Percentiles rank a stretch among this genome's conserved stretches.
These are phyloP conservation scores for Auanema freiburgensis DNA, from an alignment of 2,888 invertebrate genomes.

Conservation along the genomic window DNA sequence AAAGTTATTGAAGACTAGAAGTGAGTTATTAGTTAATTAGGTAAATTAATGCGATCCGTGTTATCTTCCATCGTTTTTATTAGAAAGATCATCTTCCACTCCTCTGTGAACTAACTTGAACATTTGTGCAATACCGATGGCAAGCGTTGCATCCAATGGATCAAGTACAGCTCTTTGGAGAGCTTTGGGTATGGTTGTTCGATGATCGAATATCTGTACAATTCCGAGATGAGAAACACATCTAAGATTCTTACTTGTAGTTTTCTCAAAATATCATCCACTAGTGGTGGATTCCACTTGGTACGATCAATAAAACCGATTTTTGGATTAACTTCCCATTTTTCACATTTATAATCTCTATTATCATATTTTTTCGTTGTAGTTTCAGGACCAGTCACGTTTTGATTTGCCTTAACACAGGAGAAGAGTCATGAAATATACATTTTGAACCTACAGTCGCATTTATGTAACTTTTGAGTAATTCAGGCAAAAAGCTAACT, in stretches of 20 bases:
- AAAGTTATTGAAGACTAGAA: too few species aligned
- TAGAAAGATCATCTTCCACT: background rate
- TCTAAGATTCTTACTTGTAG: conserved; percentile 67
- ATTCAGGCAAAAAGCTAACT: conserved; percentile 87
- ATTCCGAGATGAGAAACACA: background rate
- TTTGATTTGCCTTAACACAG: background rate
- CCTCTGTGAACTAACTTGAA: conserved; percentile 9
- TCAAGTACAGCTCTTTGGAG: conserved; percentile 97
- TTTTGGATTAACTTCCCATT: conserved; percentile 92
- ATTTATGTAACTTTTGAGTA: conserved; percentile 82
- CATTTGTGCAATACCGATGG: conserved; percentile 64
- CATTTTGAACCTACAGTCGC: background rate
- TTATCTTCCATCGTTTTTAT: background rate
- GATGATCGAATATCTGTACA: conserved; percentile 82
- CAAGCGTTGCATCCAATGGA: conserved; percentile 87
- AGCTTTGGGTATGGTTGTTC: conserved; percentile 99
- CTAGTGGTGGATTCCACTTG: conserved; percentile 87
- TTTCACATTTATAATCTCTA: conserved; percentile 80
- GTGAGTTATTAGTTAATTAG: too few species aligned
- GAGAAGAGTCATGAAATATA: background rate
- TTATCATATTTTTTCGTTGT: conserved; percentile 8
- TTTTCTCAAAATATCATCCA: conserved; percentile 96
- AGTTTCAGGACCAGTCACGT: too few species aligned
- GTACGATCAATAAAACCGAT: conserved; percentile 60
- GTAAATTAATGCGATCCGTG: too few species aligned